Evolutionary conservation across 2,113 vertebrate species (phyloP).

Genomic region (Zootoca vivipara): DNA sequence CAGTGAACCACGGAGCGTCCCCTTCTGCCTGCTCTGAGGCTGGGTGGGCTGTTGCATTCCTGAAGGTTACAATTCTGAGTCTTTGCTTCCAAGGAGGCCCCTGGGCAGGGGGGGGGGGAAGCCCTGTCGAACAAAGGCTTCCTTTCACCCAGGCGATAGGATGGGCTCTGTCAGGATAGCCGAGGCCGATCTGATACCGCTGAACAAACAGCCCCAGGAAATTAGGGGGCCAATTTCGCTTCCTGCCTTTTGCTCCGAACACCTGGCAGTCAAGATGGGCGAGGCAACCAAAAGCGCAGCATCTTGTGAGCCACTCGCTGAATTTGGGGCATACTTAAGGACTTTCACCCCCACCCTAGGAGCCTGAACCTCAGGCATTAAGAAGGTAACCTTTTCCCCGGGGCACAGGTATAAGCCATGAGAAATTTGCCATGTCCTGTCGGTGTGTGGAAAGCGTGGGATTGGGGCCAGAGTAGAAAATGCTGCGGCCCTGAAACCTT

Average conservation of each 20-base stretch:
- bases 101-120: background rate
- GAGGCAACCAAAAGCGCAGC: background rate
- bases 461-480: background rate
- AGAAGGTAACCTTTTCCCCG: background rate
- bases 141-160: background rate
- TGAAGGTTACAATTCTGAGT: no score
- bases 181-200: background rate
- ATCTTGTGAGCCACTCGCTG: no score
- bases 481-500: background rate
- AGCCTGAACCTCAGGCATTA: background rate
- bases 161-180: background rate
- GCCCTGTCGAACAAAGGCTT: background rate
- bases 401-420: background rate
- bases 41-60: background rate
- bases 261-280: background rate
- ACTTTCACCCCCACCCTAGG: no score
- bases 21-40: background rate
- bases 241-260: background rate
- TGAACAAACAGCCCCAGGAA: background rate
- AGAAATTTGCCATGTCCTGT: background rate
- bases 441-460: background rate
- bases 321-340: background rate
- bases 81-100: background rate
- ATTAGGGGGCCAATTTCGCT: background rate
- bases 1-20: background rate